These are phyloP conservation scores for Lethenteron camtschaticum DNA, from an alignment of 2,113 vertebrate genomes.

Conservation along the genomic window DNA sequence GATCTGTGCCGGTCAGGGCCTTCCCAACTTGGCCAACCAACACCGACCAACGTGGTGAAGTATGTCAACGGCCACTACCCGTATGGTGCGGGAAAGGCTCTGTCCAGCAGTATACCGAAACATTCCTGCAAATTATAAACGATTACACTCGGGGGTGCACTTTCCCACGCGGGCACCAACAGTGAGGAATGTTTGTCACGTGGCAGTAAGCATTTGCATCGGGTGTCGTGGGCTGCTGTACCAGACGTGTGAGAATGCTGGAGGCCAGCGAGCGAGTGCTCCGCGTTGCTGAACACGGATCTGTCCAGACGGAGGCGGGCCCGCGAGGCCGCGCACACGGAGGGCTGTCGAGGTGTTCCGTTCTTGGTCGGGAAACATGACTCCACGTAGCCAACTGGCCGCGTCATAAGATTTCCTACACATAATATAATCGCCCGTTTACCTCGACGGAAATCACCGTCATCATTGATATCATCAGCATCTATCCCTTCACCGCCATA, in stretches of 20 bases:
- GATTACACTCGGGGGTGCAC: no score
- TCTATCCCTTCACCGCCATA: no score
- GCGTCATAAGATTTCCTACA: conserved; percentile 38
- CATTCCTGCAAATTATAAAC: no score
- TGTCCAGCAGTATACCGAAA: not conserved
- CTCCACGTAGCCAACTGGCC: conserved; percentile 44
- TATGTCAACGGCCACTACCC: not conserved
- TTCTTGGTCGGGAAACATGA: conserved; percentile 52
- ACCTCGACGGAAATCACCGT: no score
- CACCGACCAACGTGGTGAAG: not conserved
- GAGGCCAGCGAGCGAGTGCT: conserved; percentile 43
- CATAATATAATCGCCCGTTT: not conserved
- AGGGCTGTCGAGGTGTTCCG: conserved; percentile 52
- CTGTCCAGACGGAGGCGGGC: conserved; percentile 33
- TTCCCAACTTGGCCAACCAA: no score
- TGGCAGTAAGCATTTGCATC: no score
- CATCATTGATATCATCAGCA: no score
- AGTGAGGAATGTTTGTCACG: no score
- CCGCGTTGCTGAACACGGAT: conserved; percentile 50
- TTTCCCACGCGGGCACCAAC: no score
- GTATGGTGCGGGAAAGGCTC: not conserved
- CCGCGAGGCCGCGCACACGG: conserved; percentile 37
- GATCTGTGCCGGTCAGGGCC: no score
- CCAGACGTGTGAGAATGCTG: conserved; percentile 65
- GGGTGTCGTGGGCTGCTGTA: conserved; percentile 15